Conservation (phyloP, 2,797 vertebrate genomes). For the Urocyon cinereoargenteus region DNA sequence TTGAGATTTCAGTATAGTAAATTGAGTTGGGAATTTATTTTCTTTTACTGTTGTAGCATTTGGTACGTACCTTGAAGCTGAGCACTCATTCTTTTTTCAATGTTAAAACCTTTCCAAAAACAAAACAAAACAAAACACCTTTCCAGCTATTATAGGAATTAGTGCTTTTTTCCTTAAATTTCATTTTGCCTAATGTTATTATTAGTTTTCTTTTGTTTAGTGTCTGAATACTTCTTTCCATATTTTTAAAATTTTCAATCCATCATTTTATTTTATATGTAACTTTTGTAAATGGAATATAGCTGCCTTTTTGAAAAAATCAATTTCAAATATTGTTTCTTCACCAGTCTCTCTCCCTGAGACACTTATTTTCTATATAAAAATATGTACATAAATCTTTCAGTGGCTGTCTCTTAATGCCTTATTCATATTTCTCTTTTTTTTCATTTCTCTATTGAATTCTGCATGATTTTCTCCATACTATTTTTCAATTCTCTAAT, state of each 20-base stretch:
- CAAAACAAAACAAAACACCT: no score
- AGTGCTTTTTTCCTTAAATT: neutral
- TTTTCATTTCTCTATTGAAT: neutral
- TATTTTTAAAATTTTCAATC: neutral
- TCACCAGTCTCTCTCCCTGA: neutral
- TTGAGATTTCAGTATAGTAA: neutral
- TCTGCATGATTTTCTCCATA: neutral
- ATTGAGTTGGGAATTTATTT: neutral
- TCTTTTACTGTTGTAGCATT: neutral
- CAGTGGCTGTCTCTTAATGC: neutral
- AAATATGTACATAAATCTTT: neutral
- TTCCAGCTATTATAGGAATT: neutral
- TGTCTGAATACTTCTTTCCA: neutral
- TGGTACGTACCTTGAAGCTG: neutral
- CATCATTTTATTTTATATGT: neutral
- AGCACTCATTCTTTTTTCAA: neutral
- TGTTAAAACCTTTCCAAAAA: neutral
- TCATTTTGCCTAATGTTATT: neutral
- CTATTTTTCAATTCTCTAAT: neutral
- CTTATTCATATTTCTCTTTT: neutral
- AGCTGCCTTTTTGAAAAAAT: neutral
- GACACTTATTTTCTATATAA: neutral
- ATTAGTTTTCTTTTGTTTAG: neutral
- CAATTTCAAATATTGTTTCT: constrained; percentile 7
- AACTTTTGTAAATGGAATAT: neutral